Conservation (phyloP, 2,888 invertebrate species). For the Cephus pulcher region DNA sequence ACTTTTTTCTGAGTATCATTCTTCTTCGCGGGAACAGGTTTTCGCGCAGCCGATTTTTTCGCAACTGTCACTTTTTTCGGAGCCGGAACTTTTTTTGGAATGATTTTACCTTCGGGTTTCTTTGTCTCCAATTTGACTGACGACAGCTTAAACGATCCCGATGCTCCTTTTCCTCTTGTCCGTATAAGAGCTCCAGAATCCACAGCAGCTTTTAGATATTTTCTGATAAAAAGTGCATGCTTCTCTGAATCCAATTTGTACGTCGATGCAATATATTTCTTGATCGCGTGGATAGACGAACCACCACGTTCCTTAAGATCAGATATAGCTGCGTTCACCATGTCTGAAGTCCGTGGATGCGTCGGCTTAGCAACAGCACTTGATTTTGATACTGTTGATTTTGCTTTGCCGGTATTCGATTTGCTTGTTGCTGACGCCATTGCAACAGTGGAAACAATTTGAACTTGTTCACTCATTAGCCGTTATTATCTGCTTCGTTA, state of each 20-base stretch:
- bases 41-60: conserved; percentile 21
- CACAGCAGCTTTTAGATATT: conserved; percentile 70
- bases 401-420: not conserved
- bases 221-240: conserved; percentile 70
- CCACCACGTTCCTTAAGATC: conserved; percentile 70
- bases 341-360: conserved; percentile 67
- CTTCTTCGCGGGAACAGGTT: conserved; percentile 36
- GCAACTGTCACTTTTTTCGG: conserved; percentile 3
- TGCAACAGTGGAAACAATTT: not conserved
- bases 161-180: conserved; percentile 69
- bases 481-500: not conserved
- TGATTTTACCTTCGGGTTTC: conserved; percentile 19
- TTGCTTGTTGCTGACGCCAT: not conserved
- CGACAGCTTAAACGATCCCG: conserved; percentile 68
- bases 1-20: conserved; percentile 45
- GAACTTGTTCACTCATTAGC: not conserved
- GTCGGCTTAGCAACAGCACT: conserved; percentile 57
- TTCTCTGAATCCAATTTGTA: conserved; percentile 72
- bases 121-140: conserved; percentile 31
- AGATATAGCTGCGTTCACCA: conserved; percentile 71
- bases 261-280: conserved; percentile 71
- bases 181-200: conserved; percentile 67
- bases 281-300: conserved; percentile 70
- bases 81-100: not conserved
- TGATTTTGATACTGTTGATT: conserved; percentile 22